These are phyloP conservation scores for Leptinotarsa juncta DNA, from an alignment of 2,888 invertebrate species.

Conservation along the genomic window DNA sequence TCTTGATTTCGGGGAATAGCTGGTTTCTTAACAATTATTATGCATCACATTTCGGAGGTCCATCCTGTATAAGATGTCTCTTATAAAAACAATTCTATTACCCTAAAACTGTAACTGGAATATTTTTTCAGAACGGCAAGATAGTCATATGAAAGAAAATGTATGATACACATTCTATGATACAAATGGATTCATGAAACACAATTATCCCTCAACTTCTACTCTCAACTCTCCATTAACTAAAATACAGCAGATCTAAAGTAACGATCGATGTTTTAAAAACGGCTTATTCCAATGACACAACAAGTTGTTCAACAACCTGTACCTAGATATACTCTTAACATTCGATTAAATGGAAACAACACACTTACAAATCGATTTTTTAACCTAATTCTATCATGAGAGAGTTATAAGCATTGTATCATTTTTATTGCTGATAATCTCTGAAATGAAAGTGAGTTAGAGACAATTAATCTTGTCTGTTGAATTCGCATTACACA, in stretches of 20 bases:
- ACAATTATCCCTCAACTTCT: neutral
- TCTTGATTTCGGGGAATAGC: too few relatives aligned
- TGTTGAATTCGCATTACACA: neutral
- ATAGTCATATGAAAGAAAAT: too few relatives aligned
- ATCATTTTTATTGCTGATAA: constrained; percentile 5
- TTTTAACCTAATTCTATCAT: neutral
- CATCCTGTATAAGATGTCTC: too few relatives aligned
- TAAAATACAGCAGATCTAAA: neutral
- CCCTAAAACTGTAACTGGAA: too few relatives aligned
- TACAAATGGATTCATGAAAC: too few relatives aligned
- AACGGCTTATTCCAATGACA: neutral
- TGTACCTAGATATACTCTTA: neutral
- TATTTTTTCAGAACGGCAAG: too few relatives aligned
- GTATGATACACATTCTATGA: too few relatives aligned
- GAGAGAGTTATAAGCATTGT: neutral
- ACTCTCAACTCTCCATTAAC: neutral
- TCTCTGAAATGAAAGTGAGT: constrained; percentile 7
- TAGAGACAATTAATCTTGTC: neutral
- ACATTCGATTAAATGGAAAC: neutral
- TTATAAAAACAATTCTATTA: too few relatives aligned
- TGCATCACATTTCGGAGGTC: too few relatives aligned
- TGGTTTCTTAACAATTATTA: too few relatives aligned
- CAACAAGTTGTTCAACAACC: neutral
- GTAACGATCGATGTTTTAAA: constrained; percentile 1
- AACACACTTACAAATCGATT: neutral